Evolutionary conservation across 2,888 invertebrate species (phyloP), one percentile per base, ranked within the genome.

Genomic region (Aplocera efformata): DNA sequence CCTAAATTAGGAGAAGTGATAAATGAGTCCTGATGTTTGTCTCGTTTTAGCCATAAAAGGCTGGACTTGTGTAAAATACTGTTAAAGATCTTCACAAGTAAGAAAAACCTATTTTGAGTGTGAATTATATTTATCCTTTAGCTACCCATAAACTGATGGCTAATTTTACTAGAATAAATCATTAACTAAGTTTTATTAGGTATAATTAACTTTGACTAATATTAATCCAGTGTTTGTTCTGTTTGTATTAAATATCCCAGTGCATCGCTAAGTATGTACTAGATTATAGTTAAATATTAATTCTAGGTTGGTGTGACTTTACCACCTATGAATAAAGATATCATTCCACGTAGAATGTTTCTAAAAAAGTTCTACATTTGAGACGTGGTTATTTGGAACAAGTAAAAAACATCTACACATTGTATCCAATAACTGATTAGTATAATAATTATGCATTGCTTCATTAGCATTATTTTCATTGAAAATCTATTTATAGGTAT

Each of bases 281-380:
- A 67, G 60, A 68, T 60, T 63, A 69, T 73, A 73, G 72, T 64
- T 59, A 71, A 67, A 45, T 45, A 32, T 69, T 63, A 57, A n/a
- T 60, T 60, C 49, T 56, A 52, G 53, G 24, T 42, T 40, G 38
- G 34, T 41, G 43, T 40, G 24, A 39, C 31, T 42, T 48, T 42
- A 48, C 50, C 48, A 44, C 50, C 51, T 53, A 51, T 54, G 63
- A 32, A 24, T 28, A 22, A 6, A 22, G 10, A 30, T 32, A 37
- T 40, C 82, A 82, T 84, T 84, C 80, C 83, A 78, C 67, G 57
- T 69, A 72, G 60, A 70, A 73, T 66, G 65, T 64, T 70, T 63
- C 56, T 53, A 10, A 54, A 56, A 56, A 58, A 63, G 60, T 53
- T 68, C 65, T 67, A 56, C 62, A 62, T 52, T 61, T 61, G 57